Percentiles rank a stretch among this genome's conserved stretches.
phyloP scores from a whole-genome alignment of 2,113 vertebrate species.

The Nycticebus coucang region DNA sequence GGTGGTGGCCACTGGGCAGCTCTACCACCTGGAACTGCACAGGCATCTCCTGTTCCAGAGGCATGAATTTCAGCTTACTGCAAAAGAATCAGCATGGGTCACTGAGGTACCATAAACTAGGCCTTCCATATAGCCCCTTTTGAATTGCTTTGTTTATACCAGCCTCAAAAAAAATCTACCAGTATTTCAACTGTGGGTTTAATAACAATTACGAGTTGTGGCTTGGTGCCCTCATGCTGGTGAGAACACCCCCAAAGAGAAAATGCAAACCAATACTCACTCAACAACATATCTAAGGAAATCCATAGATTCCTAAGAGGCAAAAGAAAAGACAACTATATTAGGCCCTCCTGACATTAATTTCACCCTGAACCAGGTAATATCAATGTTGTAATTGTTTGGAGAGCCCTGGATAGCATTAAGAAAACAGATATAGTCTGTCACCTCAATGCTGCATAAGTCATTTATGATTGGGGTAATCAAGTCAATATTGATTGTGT shows the following conservation, averaged over 20 bases:
- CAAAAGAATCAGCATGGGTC: constrained; percentile 11
- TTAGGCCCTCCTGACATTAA: neutral
- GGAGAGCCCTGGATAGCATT: neutral
- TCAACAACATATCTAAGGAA: constrained; percentile 88
- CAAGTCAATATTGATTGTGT: neutral
- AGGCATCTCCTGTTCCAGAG: constrained; percentile 88
- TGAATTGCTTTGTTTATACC: neutral
- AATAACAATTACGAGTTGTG: neutral
- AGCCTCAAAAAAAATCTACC: neutral
- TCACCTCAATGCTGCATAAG: neutral
- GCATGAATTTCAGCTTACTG: constrained; percentile 92
- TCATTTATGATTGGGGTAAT: neutral
- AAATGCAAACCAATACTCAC: constrained; percentile 83
- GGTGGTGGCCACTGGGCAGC: constrained; percentile 88
- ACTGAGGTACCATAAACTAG: neutral
- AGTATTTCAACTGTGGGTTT: neutral
- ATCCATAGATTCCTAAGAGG: constrained; percentile 87
- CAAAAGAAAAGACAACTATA: neutral
- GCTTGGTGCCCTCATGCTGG: neutral
- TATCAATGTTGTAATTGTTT: neutral
- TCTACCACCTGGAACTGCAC: constrained; percentile 95
- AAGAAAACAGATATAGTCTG: neutral
- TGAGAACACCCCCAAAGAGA: constrained; percentile 6
- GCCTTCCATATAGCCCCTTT: neutral
- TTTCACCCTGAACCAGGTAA: neutral